These are phyloP conservation scores for Aricia artaxerxes DNA, from an alignment of 2,888 invertebrate species.

Conservation along the genomic window DNA sequence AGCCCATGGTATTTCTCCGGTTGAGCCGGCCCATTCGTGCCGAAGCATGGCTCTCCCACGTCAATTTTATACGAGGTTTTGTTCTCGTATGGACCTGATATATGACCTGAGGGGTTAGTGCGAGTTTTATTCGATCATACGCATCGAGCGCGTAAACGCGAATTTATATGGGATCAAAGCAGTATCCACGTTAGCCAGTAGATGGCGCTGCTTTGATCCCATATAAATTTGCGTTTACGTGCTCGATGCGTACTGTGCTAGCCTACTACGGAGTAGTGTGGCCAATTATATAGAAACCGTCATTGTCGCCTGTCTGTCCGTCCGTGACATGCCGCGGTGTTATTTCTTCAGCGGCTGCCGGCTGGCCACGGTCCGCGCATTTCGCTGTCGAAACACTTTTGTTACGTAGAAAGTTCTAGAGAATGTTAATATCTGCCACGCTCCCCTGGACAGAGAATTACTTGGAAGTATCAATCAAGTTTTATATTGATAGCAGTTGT, in stretches of 20 bases:
- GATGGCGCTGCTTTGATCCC: too few species aligned
- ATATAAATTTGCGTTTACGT: too few species aligned
- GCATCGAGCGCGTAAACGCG: too few species aligned
- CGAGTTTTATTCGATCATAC: too few species aligned
- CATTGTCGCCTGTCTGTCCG: not conserved
- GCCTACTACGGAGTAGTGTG: not conserved
- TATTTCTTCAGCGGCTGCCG: not conserved
- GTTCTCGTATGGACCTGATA: too few species aligned
- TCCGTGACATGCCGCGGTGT: not conserved
- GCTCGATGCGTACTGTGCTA: not conserved
- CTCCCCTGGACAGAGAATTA: not conserved
- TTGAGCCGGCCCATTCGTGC: too few species aligned
- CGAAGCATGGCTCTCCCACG: too few species aligned
- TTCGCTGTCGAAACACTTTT: constrained; percentile 16
- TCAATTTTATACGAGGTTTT: too few species aligned
- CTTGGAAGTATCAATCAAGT: not conserved
- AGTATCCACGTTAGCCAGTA: too few species aligned
- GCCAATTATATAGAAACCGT: not conserved
- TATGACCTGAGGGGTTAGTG: too few species aligned
- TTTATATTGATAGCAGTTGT: not conserved
- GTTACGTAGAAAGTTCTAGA: constrained; percentile 16
- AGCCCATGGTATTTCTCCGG: too few species aligned
- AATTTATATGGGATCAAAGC: too few species aligned
- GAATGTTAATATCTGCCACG: constrained; percentile 6
- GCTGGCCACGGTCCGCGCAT: constrained; percentile 5